A percentile compares a stretch with the other conserved stretches of the same genome.
Evolutionary conservation across 2,113 vertebrate genomes (phyloP).

Genomic region (Otocyon megalotis): DNA sequence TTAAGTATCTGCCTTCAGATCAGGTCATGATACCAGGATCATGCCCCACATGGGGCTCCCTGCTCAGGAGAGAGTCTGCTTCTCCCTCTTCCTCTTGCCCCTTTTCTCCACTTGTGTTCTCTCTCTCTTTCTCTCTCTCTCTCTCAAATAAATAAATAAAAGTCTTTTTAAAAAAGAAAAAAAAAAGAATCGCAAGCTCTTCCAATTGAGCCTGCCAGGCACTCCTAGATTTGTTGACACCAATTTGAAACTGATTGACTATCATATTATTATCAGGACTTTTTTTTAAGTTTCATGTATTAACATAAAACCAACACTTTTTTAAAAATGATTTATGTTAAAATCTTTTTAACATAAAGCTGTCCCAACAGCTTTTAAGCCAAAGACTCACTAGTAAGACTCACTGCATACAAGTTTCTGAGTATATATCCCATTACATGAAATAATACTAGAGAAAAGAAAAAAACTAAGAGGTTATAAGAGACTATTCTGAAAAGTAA

Average conservation of each 20-base stretch:
- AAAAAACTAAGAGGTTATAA: neutral
- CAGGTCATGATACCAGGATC: too few species aligned
- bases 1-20: too few species aligned
- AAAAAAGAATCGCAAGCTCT: neutral
- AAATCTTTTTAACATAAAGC: neutral
- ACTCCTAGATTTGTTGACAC: neutral
- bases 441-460: neutral
- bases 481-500: constrained; percentile 12
- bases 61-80: too few species aligned
- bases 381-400: constrained; percentile 23
- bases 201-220: neutral
- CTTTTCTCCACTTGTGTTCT: too few species aligned
- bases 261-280: neutral
- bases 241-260: constrained; percentile 37
- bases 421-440: neutral
- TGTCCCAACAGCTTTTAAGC: neutral
- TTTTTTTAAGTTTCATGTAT: neutral
- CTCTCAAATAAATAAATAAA: too few species aligned
- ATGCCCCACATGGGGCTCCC: too few species aligned
- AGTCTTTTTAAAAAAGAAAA: too few species aligned
- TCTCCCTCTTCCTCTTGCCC: too few species aligned
- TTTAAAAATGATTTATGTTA: neutral
- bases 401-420: neutral
- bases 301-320: constrained; percentile 27
- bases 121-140: too few species aligned